These are phyloP conservation scores for Cremastobaeus sp. DNA, from an alignment of 2,888 invertebrate species.

Conservation along the genomic window DNA sequence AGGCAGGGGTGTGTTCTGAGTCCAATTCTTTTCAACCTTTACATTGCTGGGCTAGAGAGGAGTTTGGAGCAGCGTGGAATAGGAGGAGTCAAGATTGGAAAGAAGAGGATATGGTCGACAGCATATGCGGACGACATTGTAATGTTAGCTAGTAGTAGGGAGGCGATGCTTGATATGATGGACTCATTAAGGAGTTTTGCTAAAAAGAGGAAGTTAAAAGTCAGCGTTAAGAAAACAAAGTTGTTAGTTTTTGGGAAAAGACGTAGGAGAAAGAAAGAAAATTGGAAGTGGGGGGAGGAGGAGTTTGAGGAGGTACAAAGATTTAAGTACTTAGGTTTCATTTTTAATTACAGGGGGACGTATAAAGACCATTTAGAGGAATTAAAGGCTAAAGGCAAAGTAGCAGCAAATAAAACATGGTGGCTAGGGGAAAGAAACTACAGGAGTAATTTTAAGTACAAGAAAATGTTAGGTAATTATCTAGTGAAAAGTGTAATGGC, in stretches of 20 bases:
- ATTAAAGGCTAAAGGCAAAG: slow-evolving; percentile 8
- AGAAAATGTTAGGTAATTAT: not conserved
- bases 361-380: slow-evolving; percentile 19
- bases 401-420: slow-evolving; percentile 12
- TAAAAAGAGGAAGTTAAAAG: slow-evolving; percentile 1
- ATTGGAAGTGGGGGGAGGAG: not conserved
- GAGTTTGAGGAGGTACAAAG: not conserved
- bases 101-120: not conserved
- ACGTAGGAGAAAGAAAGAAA: not conserved
- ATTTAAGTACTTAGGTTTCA: slow-evolving; percentile 9
- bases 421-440: slow-evolving; percentile 9
- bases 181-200: slow-evolving; percentile 1
- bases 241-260: slow-evolving; percentile 2
- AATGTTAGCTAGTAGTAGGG: not conserved
- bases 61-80: not conserved
- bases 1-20: no score
- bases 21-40: no score
- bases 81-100: not conserved
- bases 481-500: slow-evolving; percentile 5
- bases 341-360: slow-evolving; percentile 1
- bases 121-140: not conserved
- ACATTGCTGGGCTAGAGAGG: not conserved
- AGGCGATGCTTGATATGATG: not conserved
- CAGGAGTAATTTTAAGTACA: not conserved
- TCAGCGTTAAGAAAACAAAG: slow-evolving; percentile 1